phyloP scores from a whole-genome alignment of 2,113 vertebrate genomes.

The Rana temporaria region DNA sequence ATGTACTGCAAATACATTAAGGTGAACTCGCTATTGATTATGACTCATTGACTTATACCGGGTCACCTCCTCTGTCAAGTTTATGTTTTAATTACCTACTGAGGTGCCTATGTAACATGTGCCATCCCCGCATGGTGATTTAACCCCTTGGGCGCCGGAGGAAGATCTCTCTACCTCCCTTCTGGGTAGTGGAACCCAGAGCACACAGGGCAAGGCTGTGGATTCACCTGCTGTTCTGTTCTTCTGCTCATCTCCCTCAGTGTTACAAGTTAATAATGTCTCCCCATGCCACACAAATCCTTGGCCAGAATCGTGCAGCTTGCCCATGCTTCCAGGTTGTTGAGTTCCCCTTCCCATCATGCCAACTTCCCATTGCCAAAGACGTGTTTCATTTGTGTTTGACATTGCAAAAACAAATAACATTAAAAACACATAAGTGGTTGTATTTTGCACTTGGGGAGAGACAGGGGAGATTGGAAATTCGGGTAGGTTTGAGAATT shows the following conservation, averaged over 20 bases:
- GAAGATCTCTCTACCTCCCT: background rate
- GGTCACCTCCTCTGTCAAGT: conserved; percentile 50
- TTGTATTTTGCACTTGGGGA: conserved; percentile 2
- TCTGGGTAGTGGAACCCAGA: conserved; percentile 5
- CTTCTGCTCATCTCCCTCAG: conserved; percentile 41
- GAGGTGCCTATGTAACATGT: conserved; percentile 44
- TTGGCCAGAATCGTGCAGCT: conserved; percentile 17
- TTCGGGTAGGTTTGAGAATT: too few species aligned
- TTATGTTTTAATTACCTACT: conserved; percentile 53
- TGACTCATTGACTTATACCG: conserved; percentile 38
- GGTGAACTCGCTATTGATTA: conserved; percentile 45
- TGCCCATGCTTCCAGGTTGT: conserved; percentile 7
- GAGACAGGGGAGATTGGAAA: background rate
- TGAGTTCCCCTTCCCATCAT: conserved; percentile 23
- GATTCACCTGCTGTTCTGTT: conserved; percentile 39
- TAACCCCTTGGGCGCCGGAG: conserved; percentile 33
- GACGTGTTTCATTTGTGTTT: background rate
- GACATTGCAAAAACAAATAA: background rate
- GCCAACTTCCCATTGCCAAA: conserved; percentile 26
- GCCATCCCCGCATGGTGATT: conserved; percentile 18
- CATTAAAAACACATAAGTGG: background rate
- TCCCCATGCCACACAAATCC: conserved; percentile 36
- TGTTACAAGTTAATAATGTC: conserved; percentile 46
- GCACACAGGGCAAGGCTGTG: background rate
- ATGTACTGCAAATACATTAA: background rate